Percentiles rank a stretch among this genome's conserved stretches.
Evolutionary conservation across 1,140 invertebrate genomes (phyloP).

Genomic region (Trachelipus rathkii): DNA sequence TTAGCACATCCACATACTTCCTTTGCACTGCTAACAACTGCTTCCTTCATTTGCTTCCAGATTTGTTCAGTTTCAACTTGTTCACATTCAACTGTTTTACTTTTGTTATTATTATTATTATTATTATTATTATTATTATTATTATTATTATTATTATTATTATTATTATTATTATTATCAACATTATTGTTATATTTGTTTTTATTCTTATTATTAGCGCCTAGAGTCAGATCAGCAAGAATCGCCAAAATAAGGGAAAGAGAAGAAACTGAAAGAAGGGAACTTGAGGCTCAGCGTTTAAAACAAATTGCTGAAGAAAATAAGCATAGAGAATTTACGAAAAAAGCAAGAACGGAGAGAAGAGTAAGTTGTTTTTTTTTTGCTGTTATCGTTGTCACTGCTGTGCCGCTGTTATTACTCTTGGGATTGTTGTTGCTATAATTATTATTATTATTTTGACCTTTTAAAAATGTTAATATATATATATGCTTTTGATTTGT

Average conservation of each 20-base stretch:
- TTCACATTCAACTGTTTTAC: too few relatives aligned
- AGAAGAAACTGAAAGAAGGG: conserved; percentile 64
- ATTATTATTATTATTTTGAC: too few relatives aligned
- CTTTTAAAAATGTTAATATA: too few relatives aligned
- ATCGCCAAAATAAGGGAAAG: conserved; percentile 81
- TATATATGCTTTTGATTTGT: not conserved
- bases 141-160: too few relatives aligned
- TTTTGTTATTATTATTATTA: too few relatives aligned
- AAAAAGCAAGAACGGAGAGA: conserved; percentile 58
- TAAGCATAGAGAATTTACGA: conserved; percentile 57
- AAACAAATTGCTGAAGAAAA: conserved; percentile 55
- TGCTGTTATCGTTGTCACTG: not conserved
- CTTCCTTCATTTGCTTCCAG: too few relatives aligned
- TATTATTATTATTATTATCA: too few relatives aligned
- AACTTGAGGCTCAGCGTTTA: conserved; percentile 56
- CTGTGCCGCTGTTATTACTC: not conserved
- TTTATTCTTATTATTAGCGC: conserved; percentile 17
- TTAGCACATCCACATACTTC: too few relatives aligned
- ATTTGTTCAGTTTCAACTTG: too few relatives aligned
- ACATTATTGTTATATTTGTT: not conserved
- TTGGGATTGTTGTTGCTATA: too few relatives aligned
- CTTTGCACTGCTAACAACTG: too few relatives aligned
- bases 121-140: too few relatives aligned
- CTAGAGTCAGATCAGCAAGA: conserved; percentile 49
- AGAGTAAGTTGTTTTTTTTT: conserved; percentile 31